Evolutionary conservation across 2,797 vertebrate genomes (phyloP).

Genomic region (Platyrinchus mystaceus): DNA sequence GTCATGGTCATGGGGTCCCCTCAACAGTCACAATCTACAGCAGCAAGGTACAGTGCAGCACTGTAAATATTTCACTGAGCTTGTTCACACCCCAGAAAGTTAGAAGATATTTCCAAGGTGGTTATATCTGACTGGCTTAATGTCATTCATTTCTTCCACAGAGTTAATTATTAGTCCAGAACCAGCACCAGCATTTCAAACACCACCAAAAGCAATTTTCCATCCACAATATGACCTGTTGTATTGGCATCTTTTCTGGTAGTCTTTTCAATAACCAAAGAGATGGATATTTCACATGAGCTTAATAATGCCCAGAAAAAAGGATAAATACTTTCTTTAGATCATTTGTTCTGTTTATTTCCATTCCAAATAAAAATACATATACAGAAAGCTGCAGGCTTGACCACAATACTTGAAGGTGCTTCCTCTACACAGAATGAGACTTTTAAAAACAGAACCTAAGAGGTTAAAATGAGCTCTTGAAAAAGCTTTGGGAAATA

Average conservation of each 20-base stretch:
- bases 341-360: not conserved
- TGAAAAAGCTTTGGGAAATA: not conserved
- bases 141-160: not conserved
- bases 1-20: not conserved
- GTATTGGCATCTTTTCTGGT: not conserved
- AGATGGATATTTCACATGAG: not conserved
- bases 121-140: not conserved
- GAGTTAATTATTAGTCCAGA: not conserved
- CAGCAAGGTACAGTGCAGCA: not conserved
- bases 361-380: not conserved
- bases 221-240: not conserved
- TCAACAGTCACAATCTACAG: rapidly evolving
- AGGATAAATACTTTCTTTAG: not conserved
- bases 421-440: not conserved
- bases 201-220: not conserved
- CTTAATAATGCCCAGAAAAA: not conserved
- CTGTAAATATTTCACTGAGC: not conserved
- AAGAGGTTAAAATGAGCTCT: not conserved
- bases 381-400: not conserved
- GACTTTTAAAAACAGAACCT: not conserved
- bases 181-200: not conserved
- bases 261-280: not conserved
- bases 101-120: not conserved
- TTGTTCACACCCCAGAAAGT: not conserved
- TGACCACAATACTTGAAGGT: not conserved